Evolutionary conservation across 2,888 invertebrate genomes (phyloP).

Genomic region (Piscicola geometra): DNA sequence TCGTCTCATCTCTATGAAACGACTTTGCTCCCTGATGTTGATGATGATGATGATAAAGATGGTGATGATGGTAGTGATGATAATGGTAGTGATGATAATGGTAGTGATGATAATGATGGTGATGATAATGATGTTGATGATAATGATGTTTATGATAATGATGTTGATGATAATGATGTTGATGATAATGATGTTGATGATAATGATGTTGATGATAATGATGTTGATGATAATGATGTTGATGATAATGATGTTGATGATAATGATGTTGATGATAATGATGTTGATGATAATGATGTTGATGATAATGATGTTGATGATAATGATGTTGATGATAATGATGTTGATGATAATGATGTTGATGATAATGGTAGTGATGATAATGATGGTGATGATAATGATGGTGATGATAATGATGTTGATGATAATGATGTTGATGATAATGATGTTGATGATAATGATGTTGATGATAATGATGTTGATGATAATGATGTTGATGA

Average conservation of each 20-base stretch:
- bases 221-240: too few species aligned
- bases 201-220: too few species aligned
- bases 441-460: too few species aligned
- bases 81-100: slow-evolving; percentile 12
- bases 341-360: too few species aligned
- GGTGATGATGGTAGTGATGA: slow-evolving; percentile 19
- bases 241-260: neutral
- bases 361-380: too few species aligned
- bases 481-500: too few species aligned
- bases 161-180: slow-evolving; percentile 25
- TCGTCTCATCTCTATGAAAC: neutral
- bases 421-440: too few species aligned
- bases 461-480: too few species aligned
- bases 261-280: neutral
- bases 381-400: too few species aligned
- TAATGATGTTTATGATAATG: neutral
- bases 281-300: neutral
- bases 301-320: too few species aligned
- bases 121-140: neutral
- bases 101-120: neutral
- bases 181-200: slow-evolving; percentile 13
- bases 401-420: too few species aligned
- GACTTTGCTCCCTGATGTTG: neutral
- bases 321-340: too few species aligned
- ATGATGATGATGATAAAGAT: slow-evolving; percentile 19